A percentile compares a stretch with the other conserved stretches of the same genome.
phyloP scores from a whole-genome alignment of 1,140 invertebrate genomes.

The Lepidurus apus region DNA sequence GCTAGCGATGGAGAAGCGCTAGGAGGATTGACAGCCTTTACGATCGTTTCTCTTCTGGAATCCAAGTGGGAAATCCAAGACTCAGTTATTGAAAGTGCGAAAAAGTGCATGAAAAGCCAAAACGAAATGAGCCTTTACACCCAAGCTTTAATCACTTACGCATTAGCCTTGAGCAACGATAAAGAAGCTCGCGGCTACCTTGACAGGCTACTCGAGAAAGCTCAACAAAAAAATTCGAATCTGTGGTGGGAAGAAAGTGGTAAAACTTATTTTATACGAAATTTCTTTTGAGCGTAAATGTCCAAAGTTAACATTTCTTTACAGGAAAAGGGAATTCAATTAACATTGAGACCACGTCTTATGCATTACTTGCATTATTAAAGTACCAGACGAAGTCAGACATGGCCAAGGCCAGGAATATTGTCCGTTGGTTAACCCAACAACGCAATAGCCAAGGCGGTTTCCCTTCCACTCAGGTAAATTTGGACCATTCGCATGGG shows the following conservation, averaged over 20 bases:
- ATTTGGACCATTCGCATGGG: not conserved
- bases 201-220: constrained; percentile 35
- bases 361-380: constrained; percentile 60
- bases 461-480: constrained; percentile 58
- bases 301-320: constrained; percentile 33
- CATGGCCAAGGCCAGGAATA: constrained; percentile 51
- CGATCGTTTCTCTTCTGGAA: constrained; percentile 58
- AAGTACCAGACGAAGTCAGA: constrained; percentile 55
- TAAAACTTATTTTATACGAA: not conserved
- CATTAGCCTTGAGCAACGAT: constrained; percentile 49
- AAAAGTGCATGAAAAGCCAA: not conserved
- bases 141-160: constrained; percentile 54
- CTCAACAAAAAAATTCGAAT: constrained; percentile 40
- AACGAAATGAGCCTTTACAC: not conserved
- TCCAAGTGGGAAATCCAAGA: constrained; percentile 39
- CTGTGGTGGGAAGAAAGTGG: constrained; percentile 47
- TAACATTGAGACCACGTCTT: constrained; percentile 69
- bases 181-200: constrained; percentile 35
- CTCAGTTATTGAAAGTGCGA: not conserved
- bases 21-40: constrained; percentile 60
- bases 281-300: not conserved
- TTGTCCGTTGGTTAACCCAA: constrained; percentile 63
- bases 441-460: constrained; percentile 71
- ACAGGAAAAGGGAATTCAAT: constrained; percentile 43
- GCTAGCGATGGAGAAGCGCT: constrained; percentile 46